A percentile compares a stretch with the other conserved stretches of the same genome.
These are phyloP conservation scores for Pygoscelis adeliae DNA, from an alignment of 2,113 vertebrate species.

Conservation along the genomic window DNA sequence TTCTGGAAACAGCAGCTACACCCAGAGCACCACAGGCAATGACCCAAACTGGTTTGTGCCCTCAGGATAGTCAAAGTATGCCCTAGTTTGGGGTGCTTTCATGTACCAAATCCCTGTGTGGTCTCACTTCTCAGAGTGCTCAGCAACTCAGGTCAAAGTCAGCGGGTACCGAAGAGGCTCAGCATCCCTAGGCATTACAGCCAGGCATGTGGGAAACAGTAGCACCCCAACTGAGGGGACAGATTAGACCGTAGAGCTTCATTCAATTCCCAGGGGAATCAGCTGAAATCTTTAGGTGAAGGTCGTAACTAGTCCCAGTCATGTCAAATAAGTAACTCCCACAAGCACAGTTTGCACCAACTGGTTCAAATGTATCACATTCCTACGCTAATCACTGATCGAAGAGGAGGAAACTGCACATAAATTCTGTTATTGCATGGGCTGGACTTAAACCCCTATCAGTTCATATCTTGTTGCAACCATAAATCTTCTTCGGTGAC, in stretches of 20 bases:
- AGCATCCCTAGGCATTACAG: not conserved
- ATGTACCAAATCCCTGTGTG: not conserved
- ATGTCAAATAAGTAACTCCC: constrained; percentile 24
- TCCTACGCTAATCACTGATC: constrained; percentile 36
- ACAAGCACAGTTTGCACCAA: constrained; percentile 16
- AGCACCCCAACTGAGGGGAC: not conserved
- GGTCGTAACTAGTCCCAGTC: constrained; percentile 19
- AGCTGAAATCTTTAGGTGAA: not conserved
- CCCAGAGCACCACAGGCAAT: not conserved
- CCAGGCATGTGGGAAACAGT: not conserved
- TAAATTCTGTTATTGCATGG: constrained; percentile 31
- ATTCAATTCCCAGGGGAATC: not conserved
- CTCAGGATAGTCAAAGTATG: not conserved
- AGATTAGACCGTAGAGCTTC: not conserved
- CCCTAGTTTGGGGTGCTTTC: not conserved
- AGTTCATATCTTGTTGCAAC: not conserved
- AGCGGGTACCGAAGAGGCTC: not conserved
- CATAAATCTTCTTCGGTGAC: not conserved
- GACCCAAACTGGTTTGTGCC: not conserved
- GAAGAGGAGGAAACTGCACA: constrained; percentile 44
- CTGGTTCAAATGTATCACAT: constrained; percentile 36
- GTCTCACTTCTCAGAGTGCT: not conserved
- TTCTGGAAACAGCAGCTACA: not conserved
- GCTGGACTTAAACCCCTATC: not conserved
- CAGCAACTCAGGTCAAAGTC: not conserved